Conservation (phyloP, 1,140 invertebrate genomes). For the Cherax quadricarinatus region DNA sequence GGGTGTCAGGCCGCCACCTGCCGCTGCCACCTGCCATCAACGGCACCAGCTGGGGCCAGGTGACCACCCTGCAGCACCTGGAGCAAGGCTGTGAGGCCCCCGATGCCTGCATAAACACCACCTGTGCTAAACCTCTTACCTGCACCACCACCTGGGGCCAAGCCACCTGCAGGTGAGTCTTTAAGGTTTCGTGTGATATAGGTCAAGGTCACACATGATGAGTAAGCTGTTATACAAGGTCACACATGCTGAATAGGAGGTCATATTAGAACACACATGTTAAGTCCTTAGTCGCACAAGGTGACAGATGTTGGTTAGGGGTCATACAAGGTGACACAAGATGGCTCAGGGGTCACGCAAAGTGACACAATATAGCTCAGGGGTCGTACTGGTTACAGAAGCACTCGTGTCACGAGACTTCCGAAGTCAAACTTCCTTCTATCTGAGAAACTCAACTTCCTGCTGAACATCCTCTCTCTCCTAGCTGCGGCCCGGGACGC, state of each 20-base stretch:
- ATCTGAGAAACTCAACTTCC: not conserved
- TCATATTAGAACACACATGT: no score
- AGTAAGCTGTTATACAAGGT: not conserved
- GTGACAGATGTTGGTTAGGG: no score
- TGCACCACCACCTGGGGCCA: constrained; percentile 78
- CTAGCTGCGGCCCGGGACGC: not conserved
- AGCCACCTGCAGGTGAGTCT: constrained; percentile 42
- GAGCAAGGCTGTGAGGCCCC: constrained; percentile 94
- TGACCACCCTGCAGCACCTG: constrained; percentile 92
- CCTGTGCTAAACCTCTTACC: constrained; percentile 92
- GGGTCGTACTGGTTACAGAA: no score
- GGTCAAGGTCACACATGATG: not conserved
- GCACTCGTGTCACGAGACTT: no score
- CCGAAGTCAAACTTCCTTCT: not conserved
- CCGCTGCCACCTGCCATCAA: constrained; percentile 94
- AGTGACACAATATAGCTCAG: no score
- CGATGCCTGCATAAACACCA: constrained; percentile 94
- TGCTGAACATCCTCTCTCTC: no score
- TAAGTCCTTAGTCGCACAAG: no score
- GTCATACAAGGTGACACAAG: no score
- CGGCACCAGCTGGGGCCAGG: constrained; percentile 95
- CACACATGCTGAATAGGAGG: no score
- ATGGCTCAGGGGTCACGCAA: no score
- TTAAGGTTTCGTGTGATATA: not conserved
- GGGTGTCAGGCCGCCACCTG: constrained; percentile 93